Evolutionary conservation across 2,113 vertebrate species (phyloP), one percentile per base, ranked within the genome.

Genomic region (Oncorhynchus mykiss): DNA sequence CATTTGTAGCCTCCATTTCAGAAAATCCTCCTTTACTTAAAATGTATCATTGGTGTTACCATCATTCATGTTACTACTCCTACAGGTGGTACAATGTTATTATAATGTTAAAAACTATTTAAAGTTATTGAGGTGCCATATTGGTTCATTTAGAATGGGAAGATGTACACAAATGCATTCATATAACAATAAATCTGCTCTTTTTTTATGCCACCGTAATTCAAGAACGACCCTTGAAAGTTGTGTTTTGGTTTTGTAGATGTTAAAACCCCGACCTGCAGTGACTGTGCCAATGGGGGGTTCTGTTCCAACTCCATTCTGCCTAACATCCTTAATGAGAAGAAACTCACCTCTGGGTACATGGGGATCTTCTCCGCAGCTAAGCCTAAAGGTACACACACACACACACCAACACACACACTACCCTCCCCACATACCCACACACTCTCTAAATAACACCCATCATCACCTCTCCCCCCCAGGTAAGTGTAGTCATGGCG

Each of bases 401-500:
- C 4, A 27, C 25, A 12, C 18, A 69, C 29, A 31, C 29, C 0
- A 1, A 6, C 5, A 34, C 31, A 34, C 31, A 34, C 31, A 34
- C 12, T 54, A 16, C 27, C 11, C 1, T 22, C 18, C 29, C 5
- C 24, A 60, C 1, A 57, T 25, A 57, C 48, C 13, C 14, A n/a
- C 25, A 16, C 11, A 12, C 22, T 74, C 22, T 29, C 24, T 18
- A 0, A 0, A 31, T 39, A 2, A 62, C 8, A 45, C n/a, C 22
- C 67, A 31, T 22, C 18, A 18, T 48, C n/a, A 6, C 16, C 48
- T 54, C n/a, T 71, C 59, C 57, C 25, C 75, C 5, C n/a, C 70
- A 93, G 93, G 93, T 75, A 94, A 94, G 85, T 94, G 93, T 51
- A 94, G 93, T 77, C 93, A 94, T 45, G 93, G 93, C 39, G 93